A percentile compares a stretch with the other conserved stretches of the same genome.
These are phyloP conservation scores for Pomatostomus ruficeps DNA, from an alignment of 2,113 vertebrate genomes.

Conservation along the genomic window DNA sequence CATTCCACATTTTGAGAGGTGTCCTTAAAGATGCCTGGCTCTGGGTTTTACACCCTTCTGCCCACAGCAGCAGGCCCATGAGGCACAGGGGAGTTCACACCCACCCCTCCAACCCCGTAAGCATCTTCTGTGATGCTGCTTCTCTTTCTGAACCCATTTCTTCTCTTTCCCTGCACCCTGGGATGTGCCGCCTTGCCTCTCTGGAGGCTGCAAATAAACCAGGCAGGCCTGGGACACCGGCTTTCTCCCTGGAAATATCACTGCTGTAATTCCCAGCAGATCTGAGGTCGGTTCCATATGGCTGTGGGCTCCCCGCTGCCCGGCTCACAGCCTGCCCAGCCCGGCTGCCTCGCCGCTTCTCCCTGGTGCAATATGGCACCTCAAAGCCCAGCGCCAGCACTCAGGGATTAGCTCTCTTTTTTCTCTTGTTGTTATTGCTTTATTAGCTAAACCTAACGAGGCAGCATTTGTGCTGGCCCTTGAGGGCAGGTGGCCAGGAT, in stretches of 20 bases:
- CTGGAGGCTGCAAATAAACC: neutral
- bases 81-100: neutral
- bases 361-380: neutral
- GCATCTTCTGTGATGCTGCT: neutral
- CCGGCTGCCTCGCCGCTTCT: neutral
- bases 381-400: neutral
- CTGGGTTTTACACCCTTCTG: neutral
- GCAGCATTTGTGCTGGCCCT: neutral
- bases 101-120: fast-evolving
- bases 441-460: slow-evolving; percentile 51
- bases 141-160: neutral
- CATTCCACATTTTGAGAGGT: neutral
- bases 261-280: neutral
- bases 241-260: neutral
- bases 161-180: fast-evolving
- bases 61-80: neutral
- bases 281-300: neutral
- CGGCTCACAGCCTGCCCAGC: neutral
- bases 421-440: neutral
- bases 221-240: neutral
- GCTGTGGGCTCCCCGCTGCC: neutral
- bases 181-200: neutral
- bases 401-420: slow-evolving; percentile 3
- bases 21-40: neutral
- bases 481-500: slow-evolving; percentile 37